Evolutionary conservation across 2,797 vertebrate species (phyloP), one percentile per base, ranked within the genome.

Genomic region (Acomys russatus): DNA sequence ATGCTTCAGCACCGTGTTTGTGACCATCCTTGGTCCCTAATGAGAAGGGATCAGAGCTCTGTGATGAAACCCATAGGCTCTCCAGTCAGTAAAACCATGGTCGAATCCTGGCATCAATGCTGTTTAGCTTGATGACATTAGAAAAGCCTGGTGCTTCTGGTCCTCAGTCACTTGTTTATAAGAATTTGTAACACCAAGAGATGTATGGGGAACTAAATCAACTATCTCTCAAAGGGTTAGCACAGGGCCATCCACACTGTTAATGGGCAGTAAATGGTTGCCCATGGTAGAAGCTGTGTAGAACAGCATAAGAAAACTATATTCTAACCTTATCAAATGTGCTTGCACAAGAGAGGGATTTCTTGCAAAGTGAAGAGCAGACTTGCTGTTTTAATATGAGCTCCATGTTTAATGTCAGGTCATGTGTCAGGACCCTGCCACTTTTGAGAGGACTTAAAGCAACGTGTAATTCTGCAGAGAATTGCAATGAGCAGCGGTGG

Each of bases 371-470:
- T 59, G 3, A n/a, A 71, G 38, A 64, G 49, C 9, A 59, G 54
- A 87, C 9, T 80, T 61, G 56, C 38, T 12, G 83, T 25, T 25
- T 94, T 28, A 77, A 71, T 35, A 64, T 79, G 71, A 76, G 28
- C 11, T 64, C 92, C 22, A 54, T 20, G 5, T 38, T 80, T 88
- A 90, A 80, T 15, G 20, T 35, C 33, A 88, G 23, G 20, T 25
- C 83, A 14, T 33, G 4, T 64, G 25, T 78, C 61, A 78, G 88
- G 44, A 30, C 66, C 77, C 73, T 85, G 22, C 0, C 51, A 54
- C 82, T 92, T 86, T 68, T 86, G n/a, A 78, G 66, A 91, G 91
- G 82, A 94, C 10, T 92, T 71, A 73, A 85, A 88, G n/a, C 54
- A 90, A 80, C 68, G 68, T 64, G 54, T 17, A 90, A 38, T 82